These are phyloP conservation scores for Anthopleura sola DNA, from an alignment of 64 coral and sea anemone genomes.

Conservation along the genomic window DNA sequence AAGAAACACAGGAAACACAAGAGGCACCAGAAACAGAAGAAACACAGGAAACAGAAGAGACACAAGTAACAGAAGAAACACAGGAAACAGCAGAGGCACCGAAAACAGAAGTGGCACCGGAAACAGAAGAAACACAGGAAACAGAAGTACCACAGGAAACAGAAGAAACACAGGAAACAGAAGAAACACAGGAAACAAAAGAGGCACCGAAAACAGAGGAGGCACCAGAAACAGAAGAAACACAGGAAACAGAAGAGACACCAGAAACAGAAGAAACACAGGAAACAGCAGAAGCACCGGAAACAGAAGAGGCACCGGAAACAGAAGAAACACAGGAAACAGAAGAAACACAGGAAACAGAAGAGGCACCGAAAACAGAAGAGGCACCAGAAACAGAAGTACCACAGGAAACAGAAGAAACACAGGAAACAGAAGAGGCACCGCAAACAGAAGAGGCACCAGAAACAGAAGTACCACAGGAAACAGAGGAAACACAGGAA, in stretches of 20 bases:
- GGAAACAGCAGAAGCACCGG: neutral
- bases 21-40: too few relatives aligned
- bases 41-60: neutral
- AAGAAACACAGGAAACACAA: too few relatives aligned
- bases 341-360: neutral
- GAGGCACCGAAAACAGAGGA: neutral
- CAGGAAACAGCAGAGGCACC: neutral
- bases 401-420: neutral
- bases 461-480: neutral
- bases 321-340: neutral
- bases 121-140: neutral
- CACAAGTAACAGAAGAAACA: neutral
- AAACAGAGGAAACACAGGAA: neutral
- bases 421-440: neutral
- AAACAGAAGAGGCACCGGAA: neutral
- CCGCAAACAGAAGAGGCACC: neutral
- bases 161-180: neutral
- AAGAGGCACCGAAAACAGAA: neutral
- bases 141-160: neutral
- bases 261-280: neutral
- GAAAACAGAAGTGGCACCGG: neutral
- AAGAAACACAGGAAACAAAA: neutral
- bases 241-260: neutral
- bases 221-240: neutral
- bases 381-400: neutral